Percentiles rank a stretch among this genome's conserved stretches.
phyloP scores from a whole-genome alignment of 2,888 invertebrate genomes.

The Agapostemon virescens region DNA sequence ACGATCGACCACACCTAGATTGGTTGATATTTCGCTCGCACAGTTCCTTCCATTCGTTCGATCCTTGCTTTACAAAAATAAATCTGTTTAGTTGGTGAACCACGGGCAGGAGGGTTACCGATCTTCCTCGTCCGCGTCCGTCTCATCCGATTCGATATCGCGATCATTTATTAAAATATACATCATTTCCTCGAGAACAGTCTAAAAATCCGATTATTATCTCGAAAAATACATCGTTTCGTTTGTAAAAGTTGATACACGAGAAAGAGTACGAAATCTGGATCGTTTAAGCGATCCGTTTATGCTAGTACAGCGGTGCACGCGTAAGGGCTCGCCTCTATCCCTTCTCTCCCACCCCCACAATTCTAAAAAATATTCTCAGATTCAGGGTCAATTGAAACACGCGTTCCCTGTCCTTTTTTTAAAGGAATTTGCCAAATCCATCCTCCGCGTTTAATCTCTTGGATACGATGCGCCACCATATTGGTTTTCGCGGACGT shows the following conservation, averaged over 20 bases:
- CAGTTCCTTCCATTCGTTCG: not conserved
- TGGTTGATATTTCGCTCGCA: slow-evolving; percentile 26
- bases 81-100: slow-evolving; percentile 41
- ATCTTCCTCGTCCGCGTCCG: slow-evolving; percentile 4
- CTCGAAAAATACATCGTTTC: slow-evolving; percentile 45
- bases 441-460: too few species aligned
- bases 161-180: slow-evolving; percentile 46
- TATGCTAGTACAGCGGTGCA: not conserved
- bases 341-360: too few species aligned
- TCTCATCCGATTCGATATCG: slow-evolving; percentile 21
- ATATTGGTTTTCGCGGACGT: too few species aligned
- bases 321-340: not conserved
- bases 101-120: slow-evolving; percentile 36
- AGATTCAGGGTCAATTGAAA: too few species aligned
- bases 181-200: slow-evolving; percentile 10
- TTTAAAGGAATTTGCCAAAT: too few species aligned
- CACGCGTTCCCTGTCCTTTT: too few species aligned
- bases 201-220: slow-evolving; percentile 18
- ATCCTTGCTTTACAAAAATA: slow-evolving; percentile 58
- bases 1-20: not conserved
- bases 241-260: slow-evolving; percentile 14
- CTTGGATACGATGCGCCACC: too few species aligned
- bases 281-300: slow-evolving; percentile 9
- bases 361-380: not conserved
- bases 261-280: slow-evolving; percentile 38